Percentiles rank a stretch among this genome's conserved stretches.
Conservation (phyloP, 2,113 vertebrate genomes). For the Trogon melanurus region DNA sequence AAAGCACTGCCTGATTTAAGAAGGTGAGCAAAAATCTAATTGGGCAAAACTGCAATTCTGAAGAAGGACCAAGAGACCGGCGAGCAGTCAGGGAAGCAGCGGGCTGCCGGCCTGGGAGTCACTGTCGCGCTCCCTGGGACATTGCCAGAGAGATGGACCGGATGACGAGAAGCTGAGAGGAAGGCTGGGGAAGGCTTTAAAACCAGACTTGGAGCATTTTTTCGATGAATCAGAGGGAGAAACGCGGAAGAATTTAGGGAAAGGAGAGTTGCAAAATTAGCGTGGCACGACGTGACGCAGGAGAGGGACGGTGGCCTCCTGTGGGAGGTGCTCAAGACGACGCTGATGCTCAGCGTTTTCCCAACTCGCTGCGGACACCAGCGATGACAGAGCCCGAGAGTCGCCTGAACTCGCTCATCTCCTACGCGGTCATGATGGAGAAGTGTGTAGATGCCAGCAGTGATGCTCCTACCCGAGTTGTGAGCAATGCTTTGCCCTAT, state of each 20-base stretch:
- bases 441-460: not conserved
- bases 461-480: fast-evolving
- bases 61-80: not conserved
- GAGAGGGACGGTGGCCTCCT: not conserved
- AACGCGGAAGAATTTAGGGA: not conserved
- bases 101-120: too few relatives aligned
- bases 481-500: not conserved
- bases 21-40: not conserved
- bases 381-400: not conserved
- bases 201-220: not conserved
- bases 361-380: fast-evolving
- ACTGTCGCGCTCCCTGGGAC: not conserved
- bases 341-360: not conserved
- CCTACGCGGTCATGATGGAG: fast-evolving
- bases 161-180: not conserved
- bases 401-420: not conserved
- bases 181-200: not conserved
- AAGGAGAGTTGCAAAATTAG: not conserved
- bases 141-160: not conserved
- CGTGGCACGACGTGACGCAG: not conserved
- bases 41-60: not conserved
- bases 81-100: not conserved
- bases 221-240: not conserved
- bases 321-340: not conserved
- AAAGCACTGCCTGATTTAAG: too few relatives aligned